Conservation (phyloP, 2,888 invertebrate species). For the Oligia strigilis region DNA sequence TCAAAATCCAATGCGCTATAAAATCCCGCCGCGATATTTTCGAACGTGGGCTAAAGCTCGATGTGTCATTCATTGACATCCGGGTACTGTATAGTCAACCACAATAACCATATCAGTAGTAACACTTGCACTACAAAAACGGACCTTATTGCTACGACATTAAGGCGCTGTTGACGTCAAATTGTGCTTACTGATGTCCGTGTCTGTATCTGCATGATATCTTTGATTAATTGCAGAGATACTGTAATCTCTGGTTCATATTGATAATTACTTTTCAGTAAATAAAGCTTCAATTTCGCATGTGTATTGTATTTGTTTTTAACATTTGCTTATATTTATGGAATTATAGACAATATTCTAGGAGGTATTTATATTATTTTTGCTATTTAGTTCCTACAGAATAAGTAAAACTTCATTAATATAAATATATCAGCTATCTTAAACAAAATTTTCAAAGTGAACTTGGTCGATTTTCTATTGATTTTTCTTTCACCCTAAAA, state of each 20-base stretch:
- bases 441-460: too few relatives aligned
- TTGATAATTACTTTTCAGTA: conserved; percentile 20
- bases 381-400: accelerated
- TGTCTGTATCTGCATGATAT: conserved; percentile 26
- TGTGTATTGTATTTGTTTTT: conserved; percentile 40
- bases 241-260: conserved; percentile 6
- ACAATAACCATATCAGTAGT: background rate
- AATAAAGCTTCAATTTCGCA: conserved; percentile 37
- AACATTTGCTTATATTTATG: conserved; percentile 45
- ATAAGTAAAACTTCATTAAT: background rate
- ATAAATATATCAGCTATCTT: background rate
- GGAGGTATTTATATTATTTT: background rate
- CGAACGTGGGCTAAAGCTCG: background rate
- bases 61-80: background rate
- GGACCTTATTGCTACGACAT: background rate
- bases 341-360: conserved; percentile 50
- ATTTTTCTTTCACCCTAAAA: too few relatives aligned
- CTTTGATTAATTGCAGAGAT: background rate
- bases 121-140: background rate
- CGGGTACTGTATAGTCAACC: background rate
- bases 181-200: background rate
- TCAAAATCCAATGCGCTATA: background rate
- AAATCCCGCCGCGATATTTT: background rate
- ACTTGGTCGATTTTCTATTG: background rate
- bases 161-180: background rate